Base-by-base conservation (phyloP, 2,888 invertebrate genomes). In the Tiliacea citrago region DNA sequence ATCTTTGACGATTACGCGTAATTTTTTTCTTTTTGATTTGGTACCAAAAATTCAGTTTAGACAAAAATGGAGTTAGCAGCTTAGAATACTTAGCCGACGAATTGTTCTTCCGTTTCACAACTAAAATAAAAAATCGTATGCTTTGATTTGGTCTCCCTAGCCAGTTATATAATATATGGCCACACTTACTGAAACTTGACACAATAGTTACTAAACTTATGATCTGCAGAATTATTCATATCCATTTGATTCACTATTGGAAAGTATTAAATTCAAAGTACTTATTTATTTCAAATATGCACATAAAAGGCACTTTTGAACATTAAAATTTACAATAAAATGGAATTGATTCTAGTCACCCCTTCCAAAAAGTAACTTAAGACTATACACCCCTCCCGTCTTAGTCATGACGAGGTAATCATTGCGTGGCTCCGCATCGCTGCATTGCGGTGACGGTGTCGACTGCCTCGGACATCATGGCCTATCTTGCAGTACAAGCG, bases 11-110 rank as follows among this genome's bases (percentile, higher is more conserved):
- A 35, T 39, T 60, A 60, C 60, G 35, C 60, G 12, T 39, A 3
- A 60, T 60, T 60, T 60, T 60, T 60, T 60, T 60, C 35, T 35
- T 7, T 60, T 60, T 60, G 1, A 35, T 60, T 60, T 60, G 35
- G 7, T 60, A 60, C 35, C 12, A 60, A 60, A 39, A 12, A 60
- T 6, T 60, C 60, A 60, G 35, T 21, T 60, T 4, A 21, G 12
- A 0, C 21, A 60, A 60, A 60, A 60, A 60, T 60, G 35, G 60
- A 60, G 60, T 60, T 60, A 60, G 35, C 60, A 60, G 35, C 35
- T 60, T 60, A 39, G 60, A 49, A 49, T 49, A 18, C 49, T 49
- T 49, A 49, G 49, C 49, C 21, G 49, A 49, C 49, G 49, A 49
- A 29, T 29, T 47, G 24, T 47, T 47, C 2, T 47, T 47, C 2